These are phyloP conservation scores for Phenganax marumi DNA, from an alignment of 92 coral and sea anemone genomes.

Conservation along the genomic window DNA sequence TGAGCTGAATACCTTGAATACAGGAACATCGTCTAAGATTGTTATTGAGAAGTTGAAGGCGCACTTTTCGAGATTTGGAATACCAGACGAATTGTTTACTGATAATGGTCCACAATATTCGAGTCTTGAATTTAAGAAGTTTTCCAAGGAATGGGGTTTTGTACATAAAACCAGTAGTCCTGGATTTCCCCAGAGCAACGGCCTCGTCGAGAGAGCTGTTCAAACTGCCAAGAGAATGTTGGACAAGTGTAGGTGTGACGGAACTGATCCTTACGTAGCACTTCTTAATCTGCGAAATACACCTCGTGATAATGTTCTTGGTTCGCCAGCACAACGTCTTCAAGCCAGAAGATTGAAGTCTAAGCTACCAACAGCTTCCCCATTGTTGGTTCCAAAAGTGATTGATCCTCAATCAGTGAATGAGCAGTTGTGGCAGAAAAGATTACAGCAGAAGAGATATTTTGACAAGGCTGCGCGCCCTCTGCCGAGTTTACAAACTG, in stretches of 20 bases:
- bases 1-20: conserved; percentile 31
- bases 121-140: conserved; percentile 43
- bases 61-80: conserved; percentile 43
- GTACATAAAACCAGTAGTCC: conserved; percentile 53
- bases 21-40: conserved; percentile 24
- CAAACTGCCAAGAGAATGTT: conserved; percentile 47
- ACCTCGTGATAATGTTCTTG: conserved; percentile 34
- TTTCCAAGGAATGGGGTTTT: conserved; percentile 57
- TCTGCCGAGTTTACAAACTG: background rate
- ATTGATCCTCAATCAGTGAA: background rate
- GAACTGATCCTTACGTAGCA: conserved; percentile 42
- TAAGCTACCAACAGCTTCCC: too few relatives aligned
- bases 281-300: conserved; percentile 39
- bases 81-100: conserved; percentile 30
- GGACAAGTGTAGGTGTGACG: conserved; percentile 47
- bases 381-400: too few relatives aligned
- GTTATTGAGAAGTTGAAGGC: conserved; percentile 47
- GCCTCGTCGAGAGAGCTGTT: conserved; percentile 46
- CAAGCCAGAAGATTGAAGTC: too few relatives aligned
- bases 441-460: background rate
- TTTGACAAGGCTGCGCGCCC: too few relatives aligned
- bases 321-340: conserved; percentile 50
- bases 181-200: conserved; percentile 54
- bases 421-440: background rate
- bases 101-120: conserved; percentile 60